Conservation (phyloP, 2,797 vertebrate species). For the Esox lucius region DNA sequence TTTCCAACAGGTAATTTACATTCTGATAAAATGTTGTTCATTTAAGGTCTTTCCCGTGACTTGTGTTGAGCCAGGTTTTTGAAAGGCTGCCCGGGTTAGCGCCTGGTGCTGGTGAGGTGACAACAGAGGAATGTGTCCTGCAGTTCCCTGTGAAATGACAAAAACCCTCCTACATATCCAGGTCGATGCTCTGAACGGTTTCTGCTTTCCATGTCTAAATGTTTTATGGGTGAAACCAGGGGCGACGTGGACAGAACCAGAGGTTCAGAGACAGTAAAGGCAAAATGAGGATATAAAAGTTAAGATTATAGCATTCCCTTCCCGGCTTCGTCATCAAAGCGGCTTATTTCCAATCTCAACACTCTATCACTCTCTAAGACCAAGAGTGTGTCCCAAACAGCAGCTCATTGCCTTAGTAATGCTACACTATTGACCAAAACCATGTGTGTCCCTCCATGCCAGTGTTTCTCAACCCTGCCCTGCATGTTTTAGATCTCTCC, state of each 20-base stretch:
- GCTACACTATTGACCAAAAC: background rate
- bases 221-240: too few relatives aligned
- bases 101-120: too few relatives aligned
- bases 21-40: background rate
- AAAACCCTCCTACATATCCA: too few relatives aligned
- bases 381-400: background rate
- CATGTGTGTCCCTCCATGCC: background rate
- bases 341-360: slow-evolving; percentile 16
- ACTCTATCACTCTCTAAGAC: slow-evolving; percentile 26
- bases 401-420: background rate
- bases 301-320: slow-evolving; percentile 21
- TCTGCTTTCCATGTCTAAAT: too few relatives aligned
- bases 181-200: too few relatives aligned
- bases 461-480: too few relatives aligned
- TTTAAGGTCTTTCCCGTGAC: too few relatives aligned
- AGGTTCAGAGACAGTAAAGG: slow-evolving; percentile 7
- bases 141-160: too few relatives aligned
- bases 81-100: too few relatives aligned
- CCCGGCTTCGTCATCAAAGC: slow-evolving; percentile 18
- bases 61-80: too few relatives aligned
- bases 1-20: background rate
- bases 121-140: too few relatives aligned
- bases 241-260: background rate
- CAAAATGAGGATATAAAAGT: slow-evolving; percentile 16
- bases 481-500: too few relatives aligned